Evolutionary conservation across 1,140 invertebrate genomes (phyloP).

Genomic region (Penaeus chinensis): DNA sequence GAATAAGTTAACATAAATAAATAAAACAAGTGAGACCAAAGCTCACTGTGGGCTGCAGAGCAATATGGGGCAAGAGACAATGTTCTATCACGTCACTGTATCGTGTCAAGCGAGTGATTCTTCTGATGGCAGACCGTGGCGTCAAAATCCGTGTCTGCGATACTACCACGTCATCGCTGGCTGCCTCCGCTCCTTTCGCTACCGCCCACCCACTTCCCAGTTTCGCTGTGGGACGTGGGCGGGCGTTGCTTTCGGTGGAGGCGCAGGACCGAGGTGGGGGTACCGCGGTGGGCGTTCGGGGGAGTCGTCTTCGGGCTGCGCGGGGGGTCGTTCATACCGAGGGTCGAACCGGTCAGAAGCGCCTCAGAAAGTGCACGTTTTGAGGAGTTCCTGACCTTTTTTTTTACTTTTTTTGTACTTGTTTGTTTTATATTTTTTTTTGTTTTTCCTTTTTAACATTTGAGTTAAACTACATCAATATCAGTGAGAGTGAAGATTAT

Average conservation of each 20-base stretch:
- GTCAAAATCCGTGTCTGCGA: slow-evolving; percentile 16
- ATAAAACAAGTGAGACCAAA: neutral
- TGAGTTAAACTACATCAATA: neutral
- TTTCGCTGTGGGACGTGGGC: neutral
- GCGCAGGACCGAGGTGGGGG: neutral
- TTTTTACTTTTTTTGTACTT: slow-evolving; percentile 17
- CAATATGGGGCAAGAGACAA: slow-evolving; percentile 46
- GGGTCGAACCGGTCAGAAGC: neutral
- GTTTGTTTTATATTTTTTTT: slow-evolving; percentile 21
- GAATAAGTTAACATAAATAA: slow-evolving; percentile 24
- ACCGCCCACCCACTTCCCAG: neutral
- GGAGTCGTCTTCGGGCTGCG: neutral
- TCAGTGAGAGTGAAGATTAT: neutral
- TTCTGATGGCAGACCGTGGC: slow-evolving; percentile 44
- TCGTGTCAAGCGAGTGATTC: slow-evolving; percentile 19
- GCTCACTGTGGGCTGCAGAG: slow-evolving; percentile 39
- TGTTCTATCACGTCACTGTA: slow-evolving; percentile 38
- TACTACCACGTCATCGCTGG: neutral
- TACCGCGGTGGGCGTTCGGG: slow-evolving; percentile 12
- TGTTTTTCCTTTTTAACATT: neutral
- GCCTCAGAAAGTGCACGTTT: slow-evolving; percentile 43
- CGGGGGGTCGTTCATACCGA: neutral
- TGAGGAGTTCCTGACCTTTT: neutral
- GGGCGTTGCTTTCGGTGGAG: neutral
- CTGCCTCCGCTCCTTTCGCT: neutral